Evolutionary conservation across 2,888 invertebrate genomes (phyloP).

Genomic region (Vanessa cardui): DNA sequence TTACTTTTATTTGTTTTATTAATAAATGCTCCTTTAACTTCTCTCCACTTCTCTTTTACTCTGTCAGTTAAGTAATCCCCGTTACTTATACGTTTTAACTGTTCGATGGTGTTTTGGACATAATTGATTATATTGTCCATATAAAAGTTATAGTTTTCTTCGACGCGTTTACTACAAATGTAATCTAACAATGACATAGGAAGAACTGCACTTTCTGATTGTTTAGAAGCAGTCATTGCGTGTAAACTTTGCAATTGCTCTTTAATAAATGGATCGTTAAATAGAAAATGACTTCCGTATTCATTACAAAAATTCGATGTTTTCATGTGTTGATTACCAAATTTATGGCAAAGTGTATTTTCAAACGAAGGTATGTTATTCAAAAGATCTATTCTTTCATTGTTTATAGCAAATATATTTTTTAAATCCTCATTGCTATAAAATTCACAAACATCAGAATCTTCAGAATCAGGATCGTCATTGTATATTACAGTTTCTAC

Average conservation of each 20-base stretch:
- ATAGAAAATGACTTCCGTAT: constrained; percentile 56
- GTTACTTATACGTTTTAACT: constrained; percentile 75
- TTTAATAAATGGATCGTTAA: constrained; percentile 60
- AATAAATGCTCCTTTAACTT: constrained; percentile 43
- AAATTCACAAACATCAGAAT: constrained; percentile 61
- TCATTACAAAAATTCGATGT: constrained; percentile 49
- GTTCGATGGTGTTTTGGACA: constrained; percentile 71
- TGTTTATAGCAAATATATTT: constrained; percentile 58
- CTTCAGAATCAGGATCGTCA: constrained; percentile 63
- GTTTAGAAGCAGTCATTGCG: constrained; percentile 46
- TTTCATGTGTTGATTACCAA: constrained; percentile 59
- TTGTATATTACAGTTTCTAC: constrained; percentile 69
- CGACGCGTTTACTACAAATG: constrained; percentile 67
- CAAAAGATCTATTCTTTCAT: constrained; percentile 63
- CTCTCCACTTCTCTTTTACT: constrained; percentile 72
- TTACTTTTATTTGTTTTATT: constrained; percentile 18
- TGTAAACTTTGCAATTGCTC: constrained; percentile 58
- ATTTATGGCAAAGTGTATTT: constrained; percentile 65
- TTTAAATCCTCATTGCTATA: constrained; percentile 60
- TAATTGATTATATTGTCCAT: constrained; percentile 74
- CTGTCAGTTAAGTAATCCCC: constrained; percentile 73
- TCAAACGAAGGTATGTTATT: constrained; percentile 54
- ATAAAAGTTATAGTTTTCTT: constrained; percentile 71
- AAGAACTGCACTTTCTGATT: constrained; percentile 50
- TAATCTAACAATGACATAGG: constrained; percentile 69